phyloP scores from a whole-genome alignment of 2,113 vertebrate species.

The Dasyurus viverrinus region DNA sequence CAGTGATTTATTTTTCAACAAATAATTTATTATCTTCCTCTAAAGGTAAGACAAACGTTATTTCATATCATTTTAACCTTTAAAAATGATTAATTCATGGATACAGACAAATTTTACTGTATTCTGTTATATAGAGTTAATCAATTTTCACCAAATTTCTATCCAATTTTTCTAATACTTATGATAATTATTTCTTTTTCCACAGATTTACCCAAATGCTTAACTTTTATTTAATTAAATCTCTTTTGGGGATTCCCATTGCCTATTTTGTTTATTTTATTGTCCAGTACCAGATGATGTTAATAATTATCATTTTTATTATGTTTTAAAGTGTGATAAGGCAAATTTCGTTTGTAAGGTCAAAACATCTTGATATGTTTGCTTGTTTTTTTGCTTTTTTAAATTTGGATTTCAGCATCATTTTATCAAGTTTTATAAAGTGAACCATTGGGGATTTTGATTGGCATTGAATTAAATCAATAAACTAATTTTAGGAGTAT shows the following conservation, averaged over 20 bases:
- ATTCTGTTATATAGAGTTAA: not conserved
- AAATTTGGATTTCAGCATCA: not conserved
- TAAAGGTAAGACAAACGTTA: not conserved
- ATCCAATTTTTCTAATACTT: not conserved
- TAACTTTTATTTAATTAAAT: not conserved
- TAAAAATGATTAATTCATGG: not conserved
- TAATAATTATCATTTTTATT: not conserved
- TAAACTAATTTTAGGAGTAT: not conserved
- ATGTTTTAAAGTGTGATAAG: not conserved
- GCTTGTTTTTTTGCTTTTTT: not conserved
- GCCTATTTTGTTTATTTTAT: not conserved
- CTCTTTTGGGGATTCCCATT: not conserved
- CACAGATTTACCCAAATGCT: not conserved
- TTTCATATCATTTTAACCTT: not conserved
- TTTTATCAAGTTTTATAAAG: not conserved
- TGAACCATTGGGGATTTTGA: not conserved
- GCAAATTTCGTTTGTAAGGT: not conserved
- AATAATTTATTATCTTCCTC: not conserved
- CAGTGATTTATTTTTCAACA: not conserved
- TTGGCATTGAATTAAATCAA: not conserved
- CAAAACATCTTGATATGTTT: not conserved
- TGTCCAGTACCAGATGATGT: not conserved
- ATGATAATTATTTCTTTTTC: not conserved
- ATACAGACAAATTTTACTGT: not conserved
- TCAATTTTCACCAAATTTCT: not conserved